phyloP scores from a whole-genome alignment of 2,113 vertebrate genomes.

The Trogon melanurus region DNA sequence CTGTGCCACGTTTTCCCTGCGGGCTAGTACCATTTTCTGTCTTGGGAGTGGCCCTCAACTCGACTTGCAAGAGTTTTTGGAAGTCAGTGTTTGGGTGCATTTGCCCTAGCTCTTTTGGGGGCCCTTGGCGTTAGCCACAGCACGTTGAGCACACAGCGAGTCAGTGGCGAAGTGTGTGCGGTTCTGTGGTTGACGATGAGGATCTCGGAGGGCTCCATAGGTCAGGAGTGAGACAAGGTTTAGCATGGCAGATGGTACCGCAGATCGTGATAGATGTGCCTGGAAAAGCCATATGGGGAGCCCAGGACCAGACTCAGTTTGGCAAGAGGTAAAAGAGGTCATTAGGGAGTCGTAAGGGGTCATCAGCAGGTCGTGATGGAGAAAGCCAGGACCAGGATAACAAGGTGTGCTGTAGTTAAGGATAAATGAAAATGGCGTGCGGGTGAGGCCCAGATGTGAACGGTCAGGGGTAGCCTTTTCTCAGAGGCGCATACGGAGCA shows the following conservation, averaged over 20 bases:
- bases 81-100: background rate
- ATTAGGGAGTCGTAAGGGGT: no score
- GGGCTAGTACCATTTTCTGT: background rate
- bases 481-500: background rate
- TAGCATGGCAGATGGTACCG: background rate
- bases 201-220: background rate
- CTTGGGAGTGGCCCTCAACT: background rate
- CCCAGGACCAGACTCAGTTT: background rate
- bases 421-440: accelerated
- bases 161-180: background rate
- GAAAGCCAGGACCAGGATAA: background rate
- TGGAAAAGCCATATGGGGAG: background rate
- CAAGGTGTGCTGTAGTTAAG: background rate
- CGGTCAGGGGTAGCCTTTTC: background rate
- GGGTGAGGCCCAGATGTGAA: background rate
- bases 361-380: background rate
- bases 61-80: background rate
- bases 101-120: background rate
- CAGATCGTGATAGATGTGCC: background rate
- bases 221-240: background rate
- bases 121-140: background rate
- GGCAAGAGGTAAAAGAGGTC: background rate
- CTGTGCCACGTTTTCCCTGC: background rate
- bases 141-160: accelerated
- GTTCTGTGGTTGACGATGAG: background rate